A percentile compares a stretch with the other conserved stretches of the same genome.
These are phyloP conservation scores for Procambarus virginalis DNA, from an alignment of 1,140 invertebrate genomes.

Conservation along the genomic window DNA sequence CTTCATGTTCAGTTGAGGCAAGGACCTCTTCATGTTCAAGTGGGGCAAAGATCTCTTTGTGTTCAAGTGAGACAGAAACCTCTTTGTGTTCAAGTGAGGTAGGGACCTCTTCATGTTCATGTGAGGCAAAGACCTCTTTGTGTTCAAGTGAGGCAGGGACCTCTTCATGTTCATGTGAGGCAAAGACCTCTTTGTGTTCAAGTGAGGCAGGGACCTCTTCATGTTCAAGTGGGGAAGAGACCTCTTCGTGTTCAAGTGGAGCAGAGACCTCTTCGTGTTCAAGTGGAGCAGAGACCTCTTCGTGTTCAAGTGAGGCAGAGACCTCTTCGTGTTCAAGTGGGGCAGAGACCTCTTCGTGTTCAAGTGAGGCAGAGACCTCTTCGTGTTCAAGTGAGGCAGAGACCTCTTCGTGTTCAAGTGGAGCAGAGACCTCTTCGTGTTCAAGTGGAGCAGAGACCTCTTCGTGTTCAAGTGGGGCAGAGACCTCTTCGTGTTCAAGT, in stretches of 20 bases:
- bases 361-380: too few relatives aligned
- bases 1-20: neutral
- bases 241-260: neutral
- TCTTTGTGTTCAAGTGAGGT: neutral
- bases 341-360: too few relatives aligned
- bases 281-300: too few relatives aligned
- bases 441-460: neutral
- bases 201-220: neutral
- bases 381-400: too few relatives aligned
- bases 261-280: neutral
- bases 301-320: neutral
- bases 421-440: neutral
- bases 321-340: neutral
- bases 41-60: constrained; percentile 4
- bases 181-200: neutral
- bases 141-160: neutral
- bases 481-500: neutral
- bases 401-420: too few relatives aligned
- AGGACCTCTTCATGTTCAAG: neutral
- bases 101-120: too few relatives aligned
- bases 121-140: too few relatives aligned
- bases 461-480: neutral
- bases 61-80: neutral
- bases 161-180: neutral
- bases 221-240: neutral